Evolutionary conservation across 2,888 invertebrate genomes (phyloP).

Genomic region (Ectobius pallidus): DNA sequence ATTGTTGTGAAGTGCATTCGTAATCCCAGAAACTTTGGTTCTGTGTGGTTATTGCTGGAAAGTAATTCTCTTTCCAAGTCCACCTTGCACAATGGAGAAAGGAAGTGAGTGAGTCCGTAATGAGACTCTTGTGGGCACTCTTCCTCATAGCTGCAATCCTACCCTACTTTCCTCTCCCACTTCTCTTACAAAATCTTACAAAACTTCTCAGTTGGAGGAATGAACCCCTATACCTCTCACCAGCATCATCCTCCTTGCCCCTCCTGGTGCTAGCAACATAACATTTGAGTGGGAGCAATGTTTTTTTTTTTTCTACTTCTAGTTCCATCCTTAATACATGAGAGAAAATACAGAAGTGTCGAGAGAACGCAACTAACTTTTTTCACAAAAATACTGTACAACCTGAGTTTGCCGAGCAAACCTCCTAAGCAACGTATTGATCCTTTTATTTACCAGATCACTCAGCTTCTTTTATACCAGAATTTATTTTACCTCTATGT

Average conservation of each 20-base stretch:
- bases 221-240: neutral
- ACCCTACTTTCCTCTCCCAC: neutral
- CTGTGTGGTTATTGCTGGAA: neutral
- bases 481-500: too few species aligned
- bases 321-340: neutral
- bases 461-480: too few species aligned
- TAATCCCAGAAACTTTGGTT: too few species aligned
- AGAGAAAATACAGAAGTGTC: neutral
- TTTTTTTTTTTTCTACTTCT: neutral
- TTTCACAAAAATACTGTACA: neutral
- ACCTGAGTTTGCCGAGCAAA: neutral
- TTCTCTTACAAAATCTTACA: slow-evolving; percentile 1
- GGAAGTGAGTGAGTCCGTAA: neutral
- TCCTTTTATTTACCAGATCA: too few species aligned
- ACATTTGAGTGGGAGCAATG: neutral
- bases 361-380: neutral
- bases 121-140: slow-evolving; percentile 12
- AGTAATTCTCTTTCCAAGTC: neutral
- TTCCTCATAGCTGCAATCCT: neutral
- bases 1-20: too few species aligned
- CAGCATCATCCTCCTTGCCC: neutral
- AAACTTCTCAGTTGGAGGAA: slow-evolving; percentile 13
- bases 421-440: neutral
- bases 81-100: neutral
- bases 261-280: neutral